These are phyloP conservation scores for Marmota flaviventris DNA, from an alignment of 2,113 vertebrate genomes.

Conservation along the genomic window DNA sequence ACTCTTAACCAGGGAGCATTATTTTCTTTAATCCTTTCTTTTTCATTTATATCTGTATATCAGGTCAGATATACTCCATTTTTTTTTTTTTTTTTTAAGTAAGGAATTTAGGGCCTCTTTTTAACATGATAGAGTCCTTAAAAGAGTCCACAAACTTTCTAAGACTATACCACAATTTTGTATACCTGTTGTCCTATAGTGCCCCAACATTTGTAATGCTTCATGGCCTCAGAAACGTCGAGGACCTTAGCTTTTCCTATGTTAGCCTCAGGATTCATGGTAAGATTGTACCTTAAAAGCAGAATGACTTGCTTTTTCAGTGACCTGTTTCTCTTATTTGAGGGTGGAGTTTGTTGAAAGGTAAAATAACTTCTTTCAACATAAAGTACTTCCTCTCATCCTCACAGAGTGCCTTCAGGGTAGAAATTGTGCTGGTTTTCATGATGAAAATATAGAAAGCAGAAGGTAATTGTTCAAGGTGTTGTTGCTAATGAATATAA, in stretches of 20 bases:
- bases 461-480: not conserved
- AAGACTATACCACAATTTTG: not conserved
- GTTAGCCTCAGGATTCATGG: not conserved
- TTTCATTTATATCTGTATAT: not conserved
- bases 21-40: not conserved
- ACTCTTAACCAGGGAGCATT: not conserved
- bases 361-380: not conserved
- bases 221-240: not conserved
- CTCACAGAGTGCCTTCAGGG: not conserved
- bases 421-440: not conserved
- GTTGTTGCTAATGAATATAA: not conserved
- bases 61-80: not conserved
- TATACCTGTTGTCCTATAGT: not conserved
- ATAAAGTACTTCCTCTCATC: not conserved
- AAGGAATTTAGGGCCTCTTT: not conserved
- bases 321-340: not conserved
- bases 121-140: not conserved
- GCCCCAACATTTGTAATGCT: not conserved
- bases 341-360: not conserved
- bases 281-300: not conserved
- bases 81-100: not conserved
- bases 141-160: not conserved
- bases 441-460: not conserved
- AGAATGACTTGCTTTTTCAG: not conserved
- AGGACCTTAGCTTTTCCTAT: not conserved